phyloP scores from a whole-genome alignment of 2,113 vertebrate genomes.

The Bufo bufo region DNA sequence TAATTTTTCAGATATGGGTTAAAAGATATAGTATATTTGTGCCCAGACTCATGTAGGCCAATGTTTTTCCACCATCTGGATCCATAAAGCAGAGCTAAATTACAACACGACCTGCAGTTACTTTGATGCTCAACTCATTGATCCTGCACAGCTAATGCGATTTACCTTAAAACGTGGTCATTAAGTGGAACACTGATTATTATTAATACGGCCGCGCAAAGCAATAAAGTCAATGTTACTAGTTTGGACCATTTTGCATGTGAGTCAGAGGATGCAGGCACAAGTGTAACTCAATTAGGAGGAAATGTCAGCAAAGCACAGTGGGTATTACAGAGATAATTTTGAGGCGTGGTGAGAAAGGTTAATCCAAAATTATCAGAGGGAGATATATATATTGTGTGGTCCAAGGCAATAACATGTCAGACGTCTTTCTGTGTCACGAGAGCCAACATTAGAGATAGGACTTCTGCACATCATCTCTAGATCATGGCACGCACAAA shows the following conservation, averaged over 20 bases:
- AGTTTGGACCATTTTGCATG: neutral
- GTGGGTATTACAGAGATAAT: neutral
- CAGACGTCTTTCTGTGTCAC: neutral
- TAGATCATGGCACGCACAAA: neutral
- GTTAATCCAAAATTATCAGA: neutral
- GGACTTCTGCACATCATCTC: neutral
- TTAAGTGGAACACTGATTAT: conserved; percentile 18
- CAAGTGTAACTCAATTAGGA: conserved; percentile 29
- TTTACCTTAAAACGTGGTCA: neutral
- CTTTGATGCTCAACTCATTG: neutral
- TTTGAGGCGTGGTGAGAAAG: neutral
- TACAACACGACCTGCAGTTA: neutral
- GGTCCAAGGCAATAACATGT: neutral
- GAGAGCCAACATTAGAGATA: neutral
- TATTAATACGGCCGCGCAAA: conserved; percentile 11
- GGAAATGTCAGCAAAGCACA: neutral
- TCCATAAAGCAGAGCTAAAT: neutral
- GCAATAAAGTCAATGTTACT: conserved; percentile 35
- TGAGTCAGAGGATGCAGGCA: conserved; percentile 46
- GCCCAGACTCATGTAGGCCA: neutral
- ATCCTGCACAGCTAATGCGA: neutral
- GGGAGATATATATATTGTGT: neutral
- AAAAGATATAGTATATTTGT: neutral
- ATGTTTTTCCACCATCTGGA: neutral
- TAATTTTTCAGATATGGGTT: neutral